A percentile compares a stretch with the other conserved stretches of the same genome.
Conservation (phyloP, 2,888 invertebrate genomes). For the Tholera decimalis region DNA sequence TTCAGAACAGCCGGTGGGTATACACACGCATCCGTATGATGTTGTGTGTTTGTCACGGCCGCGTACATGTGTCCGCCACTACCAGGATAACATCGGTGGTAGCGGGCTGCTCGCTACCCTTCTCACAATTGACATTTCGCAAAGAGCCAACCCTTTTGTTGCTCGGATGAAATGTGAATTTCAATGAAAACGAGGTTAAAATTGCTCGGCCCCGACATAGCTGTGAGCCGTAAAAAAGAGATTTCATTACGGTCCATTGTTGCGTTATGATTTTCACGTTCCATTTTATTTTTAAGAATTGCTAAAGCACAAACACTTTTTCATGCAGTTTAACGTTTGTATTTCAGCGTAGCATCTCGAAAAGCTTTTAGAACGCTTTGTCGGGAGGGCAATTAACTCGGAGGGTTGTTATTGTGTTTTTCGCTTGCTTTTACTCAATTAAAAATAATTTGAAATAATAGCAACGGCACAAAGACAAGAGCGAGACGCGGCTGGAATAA, state of each 20-base stretch:
- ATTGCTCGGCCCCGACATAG: constrained; percentile 82
- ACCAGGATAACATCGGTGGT: constrained; percentile 74
- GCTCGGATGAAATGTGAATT: constrained; percentile 86
- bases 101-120: constrained; percentile 75
- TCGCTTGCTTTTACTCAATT: constrained; percentile 87
- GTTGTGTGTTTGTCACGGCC: constrained; percentile 76
- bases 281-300: constrained; percentile 82
- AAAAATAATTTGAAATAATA: constrained; percentile 90
- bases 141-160: constrained; percentile 86
- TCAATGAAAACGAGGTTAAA: constrained; percentile 88
- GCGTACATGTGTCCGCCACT: constrained; percentile 75
- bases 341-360: constrained; percentile 75
- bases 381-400: constrained; percentile 82
- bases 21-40: constrained; percentile 66
- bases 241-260: constrained; percentile 86
- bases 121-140: constrained; percentile 87
- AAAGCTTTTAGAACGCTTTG: constrained; percentile 79
- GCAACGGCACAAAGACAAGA: constrained; percentile 79
- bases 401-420: constrained; percentile 83
- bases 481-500: constrained; percentile 82
- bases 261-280: constrained; percentile 85
- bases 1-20: constrained; percentile 80
- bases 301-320: constrained; percentile 78
- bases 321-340: constrained; percentile 79
- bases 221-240: constrained; percentile 75